phyloP scores from a whole-genome alignment of 2,888 invertebrate genomes.

The Clitarchus hookeri region DNA sequence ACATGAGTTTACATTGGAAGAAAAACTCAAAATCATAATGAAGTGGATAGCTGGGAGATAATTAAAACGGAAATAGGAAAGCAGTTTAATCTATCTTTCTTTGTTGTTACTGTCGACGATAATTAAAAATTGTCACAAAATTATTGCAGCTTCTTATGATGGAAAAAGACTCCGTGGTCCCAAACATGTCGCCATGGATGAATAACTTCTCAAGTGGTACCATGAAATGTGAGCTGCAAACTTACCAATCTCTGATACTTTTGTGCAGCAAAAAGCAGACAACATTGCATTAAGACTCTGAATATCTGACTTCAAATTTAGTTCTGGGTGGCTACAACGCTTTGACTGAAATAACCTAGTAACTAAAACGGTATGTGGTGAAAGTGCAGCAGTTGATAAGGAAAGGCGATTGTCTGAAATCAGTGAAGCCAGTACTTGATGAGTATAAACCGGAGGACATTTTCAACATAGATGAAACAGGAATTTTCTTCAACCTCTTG shows the following conservation, averaged over 20 bases:
- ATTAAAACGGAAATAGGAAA: too few species aligned
- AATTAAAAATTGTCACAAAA: too few species aligned
- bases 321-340: neutral
- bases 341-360: neutral
- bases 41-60: too few species aligned
- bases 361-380: too few species aligned
- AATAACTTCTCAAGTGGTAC: neutral
- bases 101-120: too few species aligned
- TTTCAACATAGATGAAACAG: neutral
- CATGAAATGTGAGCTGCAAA: neutral
- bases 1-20: too few species aligned
- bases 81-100: too few species aligned
- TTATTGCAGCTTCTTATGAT: too few species aligned
- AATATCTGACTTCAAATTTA: neutral
- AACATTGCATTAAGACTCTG: neutral
- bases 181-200: neutral
- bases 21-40: too few species aligned
- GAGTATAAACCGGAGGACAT: neutral
- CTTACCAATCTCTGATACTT: neutral
- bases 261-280: neutral
- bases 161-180: too few species aligned
- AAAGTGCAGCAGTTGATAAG: neutral
- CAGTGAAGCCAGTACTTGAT: neutral
- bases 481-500: neutral
- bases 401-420: neutral